A percentile compares a stretch with the other conserved stretches of the same genome.
These are phyloP conservation scores for Orientallactaga sibirica DNA, from an alignment of 2,797 vertebrate species.

Conservation along the genomic window DNA sequence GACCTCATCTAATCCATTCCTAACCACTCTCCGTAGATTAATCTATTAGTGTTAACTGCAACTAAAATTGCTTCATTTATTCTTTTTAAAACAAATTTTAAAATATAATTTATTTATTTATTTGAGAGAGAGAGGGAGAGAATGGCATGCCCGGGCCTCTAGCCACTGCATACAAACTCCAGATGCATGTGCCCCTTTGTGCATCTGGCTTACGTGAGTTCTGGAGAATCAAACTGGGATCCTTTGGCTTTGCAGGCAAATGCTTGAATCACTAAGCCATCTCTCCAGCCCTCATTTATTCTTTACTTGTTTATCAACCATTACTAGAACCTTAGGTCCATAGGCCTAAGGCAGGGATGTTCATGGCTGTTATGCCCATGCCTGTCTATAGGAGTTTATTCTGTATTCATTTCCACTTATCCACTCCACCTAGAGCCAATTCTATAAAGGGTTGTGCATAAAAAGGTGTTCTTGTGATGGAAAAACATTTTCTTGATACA, in stretches of 20 bases:
- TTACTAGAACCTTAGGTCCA: not conserved
- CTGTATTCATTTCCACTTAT: not conserved
- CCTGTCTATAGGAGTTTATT: not conserved
- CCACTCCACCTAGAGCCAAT: not conserved
- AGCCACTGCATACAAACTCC: no score
- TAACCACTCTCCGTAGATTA: not conserved
- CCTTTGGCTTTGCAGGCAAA: no score
- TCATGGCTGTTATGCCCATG: not conserved
- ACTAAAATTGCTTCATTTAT: not conserved
- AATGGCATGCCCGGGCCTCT: no score
- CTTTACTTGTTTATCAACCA: not conserved
- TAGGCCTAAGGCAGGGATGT: not conserved
- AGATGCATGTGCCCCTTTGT: no score
- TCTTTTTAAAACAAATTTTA: no score
- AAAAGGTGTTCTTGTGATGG: not conserved
- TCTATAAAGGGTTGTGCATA: not conserved
- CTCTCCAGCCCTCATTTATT: not conserved
- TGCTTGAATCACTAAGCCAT: no score
- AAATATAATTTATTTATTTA: no score
- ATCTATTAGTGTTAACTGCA: not conserved
- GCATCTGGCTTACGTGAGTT: no score
- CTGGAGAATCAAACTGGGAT: no score
- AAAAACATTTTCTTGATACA: not conserved
- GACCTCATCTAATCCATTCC: not conserved
- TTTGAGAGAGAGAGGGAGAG: no score